A percentile compares a stretch with the other conserved stretches of the same genome.
phyloP scores from a whole-genome alignment of 2,888 invertebrate genomes.

The Napeogenes sylphis region DNA sequence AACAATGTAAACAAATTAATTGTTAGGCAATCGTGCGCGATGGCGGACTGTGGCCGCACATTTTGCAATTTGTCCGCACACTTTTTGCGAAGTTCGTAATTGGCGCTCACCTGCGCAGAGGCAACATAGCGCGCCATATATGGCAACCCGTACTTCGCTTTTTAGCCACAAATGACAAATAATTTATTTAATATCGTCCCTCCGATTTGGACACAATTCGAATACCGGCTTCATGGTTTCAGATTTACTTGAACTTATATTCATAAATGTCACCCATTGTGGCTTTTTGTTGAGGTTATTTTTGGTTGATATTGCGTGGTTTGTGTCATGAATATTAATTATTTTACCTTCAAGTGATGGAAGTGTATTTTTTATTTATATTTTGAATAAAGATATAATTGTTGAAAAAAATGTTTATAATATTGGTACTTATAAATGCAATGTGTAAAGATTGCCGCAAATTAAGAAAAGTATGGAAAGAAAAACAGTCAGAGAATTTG shows the following conservation, averaged over 20 bases:
- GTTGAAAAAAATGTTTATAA: no score
- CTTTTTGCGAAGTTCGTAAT: constrained; percentile 70
- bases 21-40: constrained; percentile 16
- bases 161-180: constrained; percentile 75
- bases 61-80: constrained; percentile 74
- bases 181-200: constrained; percentile 75
- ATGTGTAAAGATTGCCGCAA: no score
- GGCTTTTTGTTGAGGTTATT: no score
- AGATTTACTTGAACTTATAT: neutral
- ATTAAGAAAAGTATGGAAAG: no score
- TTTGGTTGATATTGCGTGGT: no score
- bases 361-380: no score
- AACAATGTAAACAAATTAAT: constrained; percentile 7
- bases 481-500: neutral
- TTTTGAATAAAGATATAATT: no score
- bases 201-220: constrained; percentile 71
- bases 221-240: constrained; percentile 44
- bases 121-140: constrained; percentile 60
- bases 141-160: constrained; percentile 57
- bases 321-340: no score
- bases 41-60: constrained; percentile 32
- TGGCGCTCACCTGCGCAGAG: constrained; percentile 67
- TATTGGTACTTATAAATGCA: no score
- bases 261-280: no score
- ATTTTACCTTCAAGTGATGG: no score